Evolutionary conservation across 2,113 vertebrate genomes (phyloP), one percentile per base, ranked within the genome.

Genomic region (Oncorhynchus tshawytscha): DNA sequence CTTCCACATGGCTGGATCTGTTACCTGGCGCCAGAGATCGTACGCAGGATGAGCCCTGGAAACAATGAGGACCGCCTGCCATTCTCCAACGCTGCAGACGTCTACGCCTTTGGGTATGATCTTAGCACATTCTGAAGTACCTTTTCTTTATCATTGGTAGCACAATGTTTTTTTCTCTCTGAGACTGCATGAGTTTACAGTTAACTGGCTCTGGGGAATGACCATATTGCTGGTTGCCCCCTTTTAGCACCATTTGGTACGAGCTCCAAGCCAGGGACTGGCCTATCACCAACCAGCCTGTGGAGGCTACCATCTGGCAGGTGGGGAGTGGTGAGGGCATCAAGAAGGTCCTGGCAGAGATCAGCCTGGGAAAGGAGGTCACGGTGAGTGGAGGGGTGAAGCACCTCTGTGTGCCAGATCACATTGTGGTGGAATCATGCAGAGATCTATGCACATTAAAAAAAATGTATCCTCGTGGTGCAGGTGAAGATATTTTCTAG

Each of bases 221-320:
- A 71, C 67, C 7, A 45, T 20, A 27, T 45, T 69, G 65, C 24
- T n/a, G 73, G 7, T 49, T 67, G 24, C 57, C 29, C 49, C 45
- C 16, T 83, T 85, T 70, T 64, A 99, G 98, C 89, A 99, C 98
- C 4, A 94, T 99, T 86, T 99, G 98, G 98, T 99, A 96, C 87
- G 98, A 99, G 89, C 95, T 99, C 7, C 98, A 99, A 90, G 97
- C 95, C 0, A 90, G 96, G 76, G 97, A 99, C 59, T 99, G 97
- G 98, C 97, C 98, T 0, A 96, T 99, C 88, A 96, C 95, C 88
- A 96, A 84, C 88, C 98, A 99, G 90, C 94, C 94, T 0, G 95
- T 95, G 0, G 97, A 99, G 87, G 96, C 98, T 0, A 94, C 95
- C 81, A 98, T 99, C 90, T 99, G 98, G 98, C 98, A 99, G 92